Base-by-base conservation (phyloP, 2,888 invertebrate genomes). In the Ellobium chinense region DNA sequence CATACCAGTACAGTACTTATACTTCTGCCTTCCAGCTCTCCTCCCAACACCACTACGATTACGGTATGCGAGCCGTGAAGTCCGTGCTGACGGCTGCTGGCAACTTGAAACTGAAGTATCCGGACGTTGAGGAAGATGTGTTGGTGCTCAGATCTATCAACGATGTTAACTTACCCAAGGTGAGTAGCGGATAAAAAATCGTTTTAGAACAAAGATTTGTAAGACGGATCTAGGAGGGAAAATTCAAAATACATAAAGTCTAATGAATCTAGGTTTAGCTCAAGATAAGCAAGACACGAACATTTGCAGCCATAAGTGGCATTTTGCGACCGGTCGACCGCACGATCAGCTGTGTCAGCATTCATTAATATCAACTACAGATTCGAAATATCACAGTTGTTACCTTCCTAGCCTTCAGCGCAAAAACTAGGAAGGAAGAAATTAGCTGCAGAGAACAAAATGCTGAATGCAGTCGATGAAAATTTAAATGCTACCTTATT, bases 41-140 rank as follows among this genome's bases (percentile, higher is more conserved):
- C n/a, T 92, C 92, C 34, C 93, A 93, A 80, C 92, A 92, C 85
- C 93, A 93, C 85, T 93, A 93, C 83, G 93, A 93, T 84, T 93
- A 92, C 82, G 93, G 93, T 24, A 93, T 93, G 93, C 82, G 93
- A 75, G 93, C 93, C 2, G 92, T 93, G 36, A 93, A 93, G 85
- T 92, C 92, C 9, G 92, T 93, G 21, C 87, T 93, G 70, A 92
- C 92, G 0, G 92, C 92, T 0, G 93, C 92, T 0, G 92, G 92
- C n/a, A 92, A 91, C 80, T 88, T 92, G 68, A 92, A 92, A 81
- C 88, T 92, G 37, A 92, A 91, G 77, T 92, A 92, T 79, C 91
- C 92, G 0, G 90, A 92, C 27, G 88, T 91, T 70, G 83, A 89
- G 60, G 92, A 92, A 76, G 92, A 92, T 84, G 88, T 91, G 7